Conservation (phyloP, 2,113 vertebrate species). For the Callospermophilus lateralis region DNA sequence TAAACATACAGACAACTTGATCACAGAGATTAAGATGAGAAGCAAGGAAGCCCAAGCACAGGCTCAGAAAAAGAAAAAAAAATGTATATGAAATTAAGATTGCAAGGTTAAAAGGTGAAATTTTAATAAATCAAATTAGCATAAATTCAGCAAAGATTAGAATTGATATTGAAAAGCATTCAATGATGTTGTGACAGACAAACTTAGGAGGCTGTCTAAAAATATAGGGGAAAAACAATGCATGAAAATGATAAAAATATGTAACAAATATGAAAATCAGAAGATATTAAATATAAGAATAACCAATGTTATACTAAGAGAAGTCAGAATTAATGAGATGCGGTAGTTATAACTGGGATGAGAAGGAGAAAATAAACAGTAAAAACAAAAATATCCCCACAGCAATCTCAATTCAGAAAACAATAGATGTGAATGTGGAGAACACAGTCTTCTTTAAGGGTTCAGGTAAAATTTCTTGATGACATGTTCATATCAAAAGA, state of each 20-base stretch:
- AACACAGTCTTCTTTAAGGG: not conserved
- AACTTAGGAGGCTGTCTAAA: not conserved
- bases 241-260: not conserved
- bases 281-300: not conserved
- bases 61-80: not conserved
- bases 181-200: not conserved
- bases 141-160: not conserved
- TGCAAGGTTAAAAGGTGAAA: not conserved
- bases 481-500: not conserved
- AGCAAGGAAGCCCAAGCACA: not conserved
- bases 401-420: not conserved
- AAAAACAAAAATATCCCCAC: not conserved
- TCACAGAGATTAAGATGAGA: not conserved
- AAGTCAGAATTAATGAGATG: not conserved
- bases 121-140: not conserved
- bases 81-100: not conserved
- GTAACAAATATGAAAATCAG: not conserved
- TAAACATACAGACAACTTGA: not conserved
- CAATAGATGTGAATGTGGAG: not conserved
- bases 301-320: not conserved
- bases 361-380: not conserved
- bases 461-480: constrained; percentile 8
- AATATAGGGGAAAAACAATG: not conserved
- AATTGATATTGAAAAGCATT: not conserved
- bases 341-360: not conserved